Conservation (phyloP, 23 tunicate species). For the Pegea sp. region DNA sequence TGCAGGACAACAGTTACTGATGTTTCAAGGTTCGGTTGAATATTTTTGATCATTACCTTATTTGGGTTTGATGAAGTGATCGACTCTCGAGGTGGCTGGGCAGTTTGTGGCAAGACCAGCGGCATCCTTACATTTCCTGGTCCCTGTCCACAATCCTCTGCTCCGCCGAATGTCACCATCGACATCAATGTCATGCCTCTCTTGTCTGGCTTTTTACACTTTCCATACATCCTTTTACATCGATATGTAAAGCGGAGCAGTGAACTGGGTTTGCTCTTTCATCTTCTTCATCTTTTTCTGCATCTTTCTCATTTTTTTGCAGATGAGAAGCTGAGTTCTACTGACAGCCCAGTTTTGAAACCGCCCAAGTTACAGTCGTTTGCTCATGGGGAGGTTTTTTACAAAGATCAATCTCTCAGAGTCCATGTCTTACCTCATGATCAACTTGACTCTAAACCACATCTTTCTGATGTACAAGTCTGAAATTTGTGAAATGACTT, state of each 20-base stretch:
- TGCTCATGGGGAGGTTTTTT: conserved; percentile 33
- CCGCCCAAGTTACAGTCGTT: conserved; percentile 53
- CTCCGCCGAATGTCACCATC: neutral
- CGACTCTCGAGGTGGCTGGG: conserved; percentile 90
- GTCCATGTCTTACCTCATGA: too few species aligned
- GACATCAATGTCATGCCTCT: conserved; percentile 66
- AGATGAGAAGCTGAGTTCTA: conserved; percentile 67
- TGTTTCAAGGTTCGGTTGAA: conserved; percentile 50
- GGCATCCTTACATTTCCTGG: conserved; percentile 28
- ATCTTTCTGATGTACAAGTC: too few species aligned
- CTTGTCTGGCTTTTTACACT: conserved; percentile 33
- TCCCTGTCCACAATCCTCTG: neutral
- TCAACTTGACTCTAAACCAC: too few species aligned
- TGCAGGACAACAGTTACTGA: conserved; percentile 53
- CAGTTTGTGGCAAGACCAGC: conserved; percentile 80
- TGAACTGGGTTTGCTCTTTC: conserved; percentile 75
- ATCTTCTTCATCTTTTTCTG: too few species aligned
- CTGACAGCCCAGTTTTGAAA: conserved; percentile 82
- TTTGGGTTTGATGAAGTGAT: conserved; percentile 21
- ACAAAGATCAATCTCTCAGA: too few species aligned
- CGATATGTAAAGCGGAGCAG: conserved; percentile 60
- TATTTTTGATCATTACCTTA: neutral
- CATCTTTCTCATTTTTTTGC: neutral
- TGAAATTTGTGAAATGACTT: too few species aligned
- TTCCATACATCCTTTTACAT: conserved; percentile 42